A percentile compares a stretch with the other conserved stretches of the same genome.
phyloP scores from a whole-genome alignment of 2,888 invertebrate species.

The Adela reaumurella region DNA sequence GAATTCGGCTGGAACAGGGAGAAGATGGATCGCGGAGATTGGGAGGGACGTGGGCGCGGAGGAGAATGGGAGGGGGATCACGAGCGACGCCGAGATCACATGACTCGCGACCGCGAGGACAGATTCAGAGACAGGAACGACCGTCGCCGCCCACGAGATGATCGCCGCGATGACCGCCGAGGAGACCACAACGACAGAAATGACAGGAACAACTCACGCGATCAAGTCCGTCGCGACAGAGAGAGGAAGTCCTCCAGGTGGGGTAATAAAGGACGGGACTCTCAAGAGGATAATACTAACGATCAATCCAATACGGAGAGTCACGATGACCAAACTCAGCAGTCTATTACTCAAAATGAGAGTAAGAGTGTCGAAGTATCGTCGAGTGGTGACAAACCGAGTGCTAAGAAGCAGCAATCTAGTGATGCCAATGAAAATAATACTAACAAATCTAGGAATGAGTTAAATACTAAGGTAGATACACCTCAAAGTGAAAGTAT shows the following conservation, averaged over 20 bases:
- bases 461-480: too few relatives aligned
- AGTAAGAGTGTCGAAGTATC: too few relatives aligned
- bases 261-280: too few relatives aligned
- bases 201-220: not conserved
- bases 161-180: constrained; percentile 17
- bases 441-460: too few relatives aligned
- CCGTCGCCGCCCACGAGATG: constrained; percentile 9
- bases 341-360: too few relatives aligned
- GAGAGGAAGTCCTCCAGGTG: not conserved
- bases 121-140: constrained; percentile 13
- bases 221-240: not conserved
- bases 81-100: constrained; percentile 27
- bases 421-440: constrained; percentile 1
- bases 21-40: constrained; percentile 17
- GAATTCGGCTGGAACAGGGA: constrained; percentile 34
- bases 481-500: too few relatives aligned
- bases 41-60: constrained; percentile 25
- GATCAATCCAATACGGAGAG: too few relatives aligned
- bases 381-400: not conserved
- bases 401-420: not conserved
- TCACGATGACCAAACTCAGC: too few relatives aligned
- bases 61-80: constrained; percentile 18
- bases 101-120: constrained; percentile 28
- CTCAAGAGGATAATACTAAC: too few relatives aligned
- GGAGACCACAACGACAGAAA: not conserved